Evolutionary conservation across 30 jellyfish, hydroid and myxozoan genomes (phyloP).

Genomic region (Nemopilema nomurai): DNA sequence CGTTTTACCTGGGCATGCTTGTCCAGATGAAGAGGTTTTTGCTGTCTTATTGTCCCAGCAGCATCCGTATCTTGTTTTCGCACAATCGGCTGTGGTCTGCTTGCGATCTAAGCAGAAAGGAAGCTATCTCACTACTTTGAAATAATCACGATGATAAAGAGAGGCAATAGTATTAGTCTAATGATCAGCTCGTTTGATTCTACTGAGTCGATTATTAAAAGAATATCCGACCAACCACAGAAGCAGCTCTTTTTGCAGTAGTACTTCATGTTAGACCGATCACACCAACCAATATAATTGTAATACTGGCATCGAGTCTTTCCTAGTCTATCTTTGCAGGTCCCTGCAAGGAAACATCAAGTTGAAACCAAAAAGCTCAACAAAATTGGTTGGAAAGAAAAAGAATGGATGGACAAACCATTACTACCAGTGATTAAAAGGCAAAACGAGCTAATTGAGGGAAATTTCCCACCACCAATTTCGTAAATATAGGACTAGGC

Average conservation of each 20-base stretch:
- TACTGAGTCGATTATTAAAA: neutral
- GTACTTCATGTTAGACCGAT: conserved; percentile 11
- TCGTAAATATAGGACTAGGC: too few species aligned
- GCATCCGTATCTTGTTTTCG: conserved; percentile 39
- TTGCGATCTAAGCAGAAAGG: conserved; percentile 2
- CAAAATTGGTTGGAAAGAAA: too few species aligned
- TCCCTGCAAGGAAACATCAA: neutral
- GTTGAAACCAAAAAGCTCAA: neutral
- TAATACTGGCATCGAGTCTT: conserved; percentile 18
- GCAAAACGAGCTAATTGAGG: too few species aligned
- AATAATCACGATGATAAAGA: neutral
- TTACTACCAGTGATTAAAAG: too few species aligned
- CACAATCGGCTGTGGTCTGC: conserved; percentile 17
- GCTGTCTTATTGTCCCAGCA: conserved; percentile 62
- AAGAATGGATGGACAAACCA: too few species aligned
- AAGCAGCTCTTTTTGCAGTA: conserved; percentile 24
- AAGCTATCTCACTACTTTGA: neutral
- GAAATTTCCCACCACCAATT: too few species aligned
- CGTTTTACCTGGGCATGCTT: conserved; percentile 63
- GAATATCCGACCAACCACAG: conserved; percentile 13
- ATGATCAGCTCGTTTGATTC: too few species aligned
- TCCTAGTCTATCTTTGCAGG: conserved; percentile 15
- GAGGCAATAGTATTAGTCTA: neutral
- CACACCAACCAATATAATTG: conserved; percentile 26
- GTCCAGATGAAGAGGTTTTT: conserved; percentile 41